Percentiles rank a stretch among this genome's conserved stretches.
phyloP scores from a whole-genome alignment of 1,140 invertebrate species.

The Dufourea novaeangliae region DNA sequence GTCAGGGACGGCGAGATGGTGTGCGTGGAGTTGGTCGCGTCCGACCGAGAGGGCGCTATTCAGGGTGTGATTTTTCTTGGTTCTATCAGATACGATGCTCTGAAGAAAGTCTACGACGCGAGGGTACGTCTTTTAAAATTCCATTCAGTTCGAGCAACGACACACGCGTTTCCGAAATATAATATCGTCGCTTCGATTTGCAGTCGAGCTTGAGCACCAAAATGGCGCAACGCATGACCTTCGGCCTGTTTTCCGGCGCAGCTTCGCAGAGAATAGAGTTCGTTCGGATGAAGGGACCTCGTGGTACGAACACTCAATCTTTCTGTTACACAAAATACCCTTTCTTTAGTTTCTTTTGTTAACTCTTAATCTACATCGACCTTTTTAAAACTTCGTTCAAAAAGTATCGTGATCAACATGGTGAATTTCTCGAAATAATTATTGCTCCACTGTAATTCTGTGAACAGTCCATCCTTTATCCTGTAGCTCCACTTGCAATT shows the following conservation, averaged over 20 bases:
- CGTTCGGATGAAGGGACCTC: conserved; percentile 98
- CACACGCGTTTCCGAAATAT: background rate
- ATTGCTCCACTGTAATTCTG: no score
- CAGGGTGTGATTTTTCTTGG: conserved; percentile 98
- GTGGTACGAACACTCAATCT: conserved; percentile 79
- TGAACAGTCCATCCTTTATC: no score
- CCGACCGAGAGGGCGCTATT: conserved; percentile 90
- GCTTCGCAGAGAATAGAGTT: conserved; percentile 95
- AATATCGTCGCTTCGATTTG: conserved; percentile 41
- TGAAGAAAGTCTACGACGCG: conserved; percentile 98
- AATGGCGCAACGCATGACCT: conserved; percentile 97
- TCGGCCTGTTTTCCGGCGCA: conserved; percentile 92
- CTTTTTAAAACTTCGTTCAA: no score
- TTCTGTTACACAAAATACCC: background rate
- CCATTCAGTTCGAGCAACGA: background rate
- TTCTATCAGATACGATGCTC: conserved; percentile 97
- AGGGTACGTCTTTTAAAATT: conserved; percentile 84
- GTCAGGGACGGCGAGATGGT: conserved; percentile 99
- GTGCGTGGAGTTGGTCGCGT: conserved; percentile 97
- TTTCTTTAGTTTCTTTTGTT: background rate
- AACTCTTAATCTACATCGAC: no score
- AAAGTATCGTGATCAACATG: no score
- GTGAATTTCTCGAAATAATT: no score
- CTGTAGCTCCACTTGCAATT: no score
- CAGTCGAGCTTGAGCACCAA: conserved; percentile 96